Evolutionary conservation across 2,888 invertebrate genomes (phyloP), one percentile per base, ranked within the genome.

Genomic region (Drosophila pullipes): DNA sequence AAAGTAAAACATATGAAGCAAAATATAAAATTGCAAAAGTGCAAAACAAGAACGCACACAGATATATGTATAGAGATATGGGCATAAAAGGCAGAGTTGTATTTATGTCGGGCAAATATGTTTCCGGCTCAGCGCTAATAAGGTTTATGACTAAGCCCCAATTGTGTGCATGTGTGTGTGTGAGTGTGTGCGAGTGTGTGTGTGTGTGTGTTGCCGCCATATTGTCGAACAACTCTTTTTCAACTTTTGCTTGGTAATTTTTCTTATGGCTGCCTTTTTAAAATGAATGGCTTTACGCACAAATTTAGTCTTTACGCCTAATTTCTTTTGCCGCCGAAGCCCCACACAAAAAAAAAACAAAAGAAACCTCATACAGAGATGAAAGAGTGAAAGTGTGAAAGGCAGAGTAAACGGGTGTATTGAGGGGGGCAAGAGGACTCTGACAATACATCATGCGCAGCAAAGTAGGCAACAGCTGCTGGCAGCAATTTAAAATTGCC

Each of bases 91-190:
- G 79, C 89, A 64, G 86, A 78, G 62, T 82, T 79, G 83, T 87
- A 86, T 89, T 86, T 89, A 89, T 89, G 86, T 89, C 89, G 80
- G 89, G 83, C 82, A 86, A 89, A 86, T 86, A 86, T 86, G 86
- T 86, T 86, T 86, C 86, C 89, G 87, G 79, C 76, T 84, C 79
- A 84, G 85, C 81, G 89, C 86, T 85, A 85, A 85, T 85, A 89
- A 85, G 89, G 89, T 85, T 85, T 85, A 89, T 86, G 89, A 86
- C 82, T 75, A 65, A 72, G 73, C 65, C 82, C 68, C 54, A 44
- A 65, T 69, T 57, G 31, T 39, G 31, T 6, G 16, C 50, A 13
- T 50, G 30, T 7, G 31, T 22, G 2, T 16, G 18, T 4, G 0
- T 60, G 41, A 44, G 52, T 53, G 50, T 47, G 11, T 52, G 37